Base-by-base conservation (phyloP, 2,888 invertebrate genomes). In the Drymonia ruficornis region DNA sequence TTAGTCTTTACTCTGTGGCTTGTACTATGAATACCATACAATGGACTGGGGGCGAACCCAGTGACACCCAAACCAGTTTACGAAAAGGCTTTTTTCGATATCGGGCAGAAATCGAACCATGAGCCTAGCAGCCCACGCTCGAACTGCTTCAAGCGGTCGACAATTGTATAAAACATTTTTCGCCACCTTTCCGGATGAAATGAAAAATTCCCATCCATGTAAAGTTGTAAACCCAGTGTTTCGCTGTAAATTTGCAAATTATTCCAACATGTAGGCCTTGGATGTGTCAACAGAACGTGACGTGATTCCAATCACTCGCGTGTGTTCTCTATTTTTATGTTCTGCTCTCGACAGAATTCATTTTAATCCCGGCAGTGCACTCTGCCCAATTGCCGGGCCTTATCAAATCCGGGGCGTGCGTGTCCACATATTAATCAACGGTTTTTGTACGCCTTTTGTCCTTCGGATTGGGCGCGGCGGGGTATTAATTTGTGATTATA, bases 251-350 rank as follows among this genome's bases (percentile, higher is more conserved):
- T 79, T 74, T 61, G 60, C 65, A 66, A 76, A 81, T 80, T 76
- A 80, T 74, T 72, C 67, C 67, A 49, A 69, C 70, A 76, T 74
- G 72, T 67, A 61, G 63, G 69, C 63, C 64, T 61, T 75, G 74
- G 63, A 74, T 80, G 72, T 83, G 85, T 85, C 84, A 84, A 85
- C 80, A 80, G 71, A 66, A 82, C 81, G 83, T 84, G 83, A 81
- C 79, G 70, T 58, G 76, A 81, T 84, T 80, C 76, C 81, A 86
- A 85, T 84, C 83, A 83, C 76, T 72, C 61, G 59, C 50, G 28
- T 42, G 51, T 49, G 65, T 63, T 58, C 61, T 59, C 67, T 74
- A 74, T 78, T 82, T 80, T 76, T 71, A 72, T 78, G 66, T 78
- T 74, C 61, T 62, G 62, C 67, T 65, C 65, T 69, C 74, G 65